Conservation (phyloP, 2,113 vertebrate genomes). For the Sigmodon hispidus region DNA sequence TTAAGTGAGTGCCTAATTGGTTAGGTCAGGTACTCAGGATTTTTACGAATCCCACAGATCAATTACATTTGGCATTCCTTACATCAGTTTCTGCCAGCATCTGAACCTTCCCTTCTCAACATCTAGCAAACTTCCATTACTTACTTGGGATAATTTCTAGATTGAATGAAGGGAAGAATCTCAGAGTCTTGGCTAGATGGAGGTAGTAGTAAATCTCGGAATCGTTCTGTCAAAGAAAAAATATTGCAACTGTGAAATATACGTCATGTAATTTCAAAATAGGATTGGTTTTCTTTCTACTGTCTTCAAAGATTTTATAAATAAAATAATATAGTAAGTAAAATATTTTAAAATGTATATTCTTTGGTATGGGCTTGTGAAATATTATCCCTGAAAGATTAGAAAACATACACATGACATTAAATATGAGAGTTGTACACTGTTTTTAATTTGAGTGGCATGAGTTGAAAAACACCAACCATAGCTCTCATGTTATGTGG, state of each 20-base stretch:
- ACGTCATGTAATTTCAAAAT: constrained; percentile 5
- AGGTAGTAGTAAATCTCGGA: constrained; percentile 92
- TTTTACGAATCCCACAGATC: constrained; percentile 37
- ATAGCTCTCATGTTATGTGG: background rate
- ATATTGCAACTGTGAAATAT: constrained; percentile 32
- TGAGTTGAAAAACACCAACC: background rate
- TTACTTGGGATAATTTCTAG: constrained; percentile 95
- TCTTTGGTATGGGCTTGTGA: background rate
- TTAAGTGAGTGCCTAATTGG: background rate
- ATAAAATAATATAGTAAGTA: background rate
- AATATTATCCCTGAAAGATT: constrained; percentile 27
- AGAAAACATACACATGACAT: background rate
- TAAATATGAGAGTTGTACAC: background rate
- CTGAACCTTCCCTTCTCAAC: background rate
- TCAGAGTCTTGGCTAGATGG: constrained; percentile 87
- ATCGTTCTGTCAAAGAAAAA: constrained; percentile 89
- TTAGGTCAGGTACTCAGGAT: constrained; percentile 15
- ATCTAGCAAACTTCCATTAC: constrained; percentile 74
- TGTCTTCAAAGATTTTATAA: background rate
- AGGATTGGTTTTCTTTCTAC: background rate
- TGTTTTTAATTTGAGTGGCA: background rate
- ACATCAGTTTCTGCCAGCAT: background rate
- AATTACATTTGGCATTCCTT: background rate
- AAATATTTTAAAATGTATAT: background rate
- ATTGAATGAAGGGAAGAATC: constrained; percentile 94